These are phyloP conservation scores for Euclidia mi DNA, from an alignment of 2,888 invertebrate species.

Conservation along the genomic window DNA sequence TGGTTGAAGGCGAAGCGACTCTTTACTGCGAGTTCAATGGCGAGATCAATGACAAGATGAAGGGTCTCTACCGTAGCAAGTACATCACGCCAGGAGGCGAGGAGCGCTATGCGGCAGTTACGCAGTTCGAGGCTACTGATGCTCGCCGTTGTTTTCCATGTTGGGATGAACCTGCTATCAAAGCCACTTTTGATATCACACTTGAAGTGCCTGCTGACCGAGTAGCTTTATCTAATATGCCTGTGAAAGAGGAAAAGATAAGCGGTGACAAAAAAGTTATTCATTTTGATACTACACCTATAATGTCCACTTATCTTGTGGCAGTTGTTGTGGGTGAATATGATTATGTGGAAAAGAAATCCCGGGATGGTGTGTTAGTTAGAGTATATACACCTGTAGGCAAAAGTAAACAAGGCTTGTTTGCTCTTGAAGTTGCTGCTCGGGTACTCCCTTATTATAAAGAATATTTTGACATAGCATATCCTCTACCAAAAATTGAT, in stretches of 20 bases:
- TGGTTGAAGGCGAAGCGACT: slow-evolving; percentile 89
- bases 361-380: slow-evolving; percentile 95
- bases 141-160: slow-evolving; percentile 98
- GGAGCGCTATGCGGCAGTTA: slow-evolving; percentile 95
- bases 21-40: slow-evolving; percentile 95
- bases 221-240: slow-evolving; percentile 98
- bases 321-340: slow-evolving; percentile 98
- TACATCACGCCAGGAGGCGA: slow-evolving; percentile 93
- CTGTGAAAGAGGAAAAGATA: slow-evolving; percentile 87
- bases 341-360: slow-evolving; percentile 96
- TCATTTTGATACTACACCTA: slow-evolving; percentile 95
- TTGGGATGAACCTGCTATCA: slow-evolving; percentile 99
- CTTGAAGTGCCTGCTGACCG: slow-evolving; percentile 94
- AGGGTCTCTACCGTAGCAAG: slow-evolving; percentile 98
- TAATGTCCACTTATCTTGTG: slow-evolving; percentile 98
- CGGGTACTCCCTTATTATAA: slow-evolving; percentile 98
- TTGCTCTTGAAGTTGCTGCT: slow-evolving; percentile 97
- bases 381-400: slow-evolving; percentile 96
- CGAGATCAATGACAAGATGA: slow-evolving; percentile 97
- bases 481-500: slow-evolving; percentile 99
- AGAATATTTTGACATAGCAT: slow-evolving; percentile 98
- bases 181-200: slow-evolving; percentile 98
- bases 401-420: slow-evolving; percentile 97
- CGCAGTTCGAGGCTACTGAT: slow-evolving; percentile 97
- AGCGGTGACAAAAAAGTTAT: slow-evolving; percentile 89